A percentile compares a stretch with the other conserved stretches of the same genome.
Evolutionary conservation across 2,888 invertebrate species (phyloP).

Genomic region (Acanthosepion esculentum): DNA sequence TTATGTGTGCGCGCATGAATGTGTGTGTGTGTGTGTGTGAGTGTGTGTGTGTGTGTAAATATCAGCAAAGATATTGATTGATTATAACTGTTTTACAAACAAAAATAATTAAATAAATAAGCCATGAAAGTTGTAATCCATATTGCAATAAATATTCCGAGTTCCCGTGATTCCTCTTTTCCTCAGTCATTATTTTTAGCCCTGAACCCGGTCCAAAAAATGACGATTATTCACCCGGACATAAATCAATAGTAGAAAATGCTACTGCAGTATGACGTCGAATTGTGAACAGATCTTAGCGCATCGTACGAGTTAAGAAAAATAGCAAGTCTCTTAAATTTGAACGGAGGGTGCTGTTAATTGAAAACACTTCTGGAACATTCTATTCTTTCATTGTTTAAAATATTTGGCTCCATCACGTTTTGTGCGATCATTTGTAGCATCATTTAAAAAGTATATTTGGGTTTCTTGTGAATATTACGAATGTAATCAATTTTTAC

Average conservation of each 20-base stretch:
- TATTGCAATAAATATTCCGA: background rate
- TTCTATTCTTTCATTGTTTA: too few species aligned
- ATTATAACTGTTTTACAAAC: background rate
- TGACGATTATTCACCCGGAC: background rate
- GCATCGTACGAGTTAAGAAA: background rate
- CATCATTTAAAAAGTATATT: too few species aligned
- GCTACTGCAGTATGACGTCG: background rate
- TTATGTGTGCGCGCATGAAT: background rate
- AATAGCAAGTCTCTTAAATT: background rate
- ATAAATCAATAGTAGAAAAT: background rate
- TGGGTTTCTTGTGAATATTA: too few species aligned
- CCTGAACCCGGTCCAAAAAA: constrained; percentile 4
- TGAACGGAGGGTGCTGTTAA: background rate
- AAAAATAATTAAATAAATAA: background rate
- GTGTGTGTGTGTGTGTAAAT: background rate
- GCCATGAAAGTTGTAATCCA: background rate
- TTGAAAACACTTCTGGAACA: too few species aligned
- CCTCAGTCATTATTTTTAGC: background rate
- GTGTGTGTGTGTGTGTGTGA: background rate
- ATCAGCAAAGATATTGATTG: background rate
- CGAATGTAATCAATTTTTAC: too few species aligned
- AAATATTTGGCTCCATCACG: too few species aligned
- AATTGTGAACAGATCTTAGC: background rate
- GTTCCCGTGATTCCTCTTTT: background rate
- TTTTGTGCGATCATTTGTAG: too few species aligned